A percentile compares a stretch with the other conserved stretches of the same genome.
Conservation (phyloP, 2,888 invertebrate species). For the Dynastes tityus region DNA sequence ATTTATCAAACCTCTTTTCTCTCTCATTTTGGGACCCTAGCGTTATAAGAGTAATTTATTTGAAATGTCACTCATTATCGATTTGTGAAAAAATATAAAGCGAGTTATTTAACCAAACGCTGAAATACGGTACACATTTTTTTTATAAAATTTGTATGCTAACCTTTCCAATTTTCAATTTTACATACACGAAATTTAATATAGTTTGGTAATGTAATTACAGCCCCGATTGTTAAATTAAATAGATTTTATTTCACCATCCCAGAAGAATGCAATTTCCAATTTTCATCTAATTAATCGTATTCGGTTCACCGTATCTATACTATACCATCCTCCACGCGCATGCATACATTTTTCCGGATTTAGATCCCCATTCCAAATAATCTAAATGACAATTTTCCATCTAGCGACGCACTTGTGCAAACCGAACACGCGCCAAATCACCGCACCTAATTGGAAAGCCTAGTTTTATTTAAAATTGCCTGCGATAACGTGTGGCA, state of each 20-base stretch:
- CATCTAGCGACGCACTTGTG: constrained; percentile 25
- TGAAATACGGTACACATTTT: too few species aligned
- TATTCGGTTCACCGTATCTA: neutral
- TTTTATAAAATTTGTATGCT: too few species aligned
- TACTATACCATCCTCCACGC: neutral
- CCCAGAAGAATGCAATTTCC: neutral
- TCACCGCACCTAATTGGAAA: constrained; percentile 43
- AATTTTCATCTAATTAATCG: constrained; percentile 27
- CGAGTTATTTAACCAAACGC: too few species aligned
- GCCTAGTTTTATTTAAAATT: constrained; percentile 32
- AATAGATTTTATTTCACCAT: neutral
- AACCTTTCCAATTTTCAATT: too few species aligned
- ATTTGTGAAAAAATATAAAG: too few species aligned
- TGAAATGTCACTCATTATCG: too few species aligned
- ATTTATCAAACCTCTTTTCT: too few species aligned
- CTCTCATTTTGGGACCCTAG: too few species aligned
- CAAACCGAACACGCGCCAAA: constrained; percentile 23
- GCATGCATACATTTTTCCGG: constrained; percentile 19
- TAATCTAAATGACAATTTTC: constrained; percentile 42
- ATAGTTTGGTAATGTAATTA: neutral
- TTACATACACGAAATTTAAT: too few species aligned
- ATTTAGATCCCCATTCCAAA: neutral
- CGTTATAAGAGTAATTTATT: too few species aligned
- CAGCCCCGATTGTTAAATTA: neutral
- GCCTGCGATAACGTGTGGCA: constrained; percentile 2